These are phyloP conservation scores for Rambutsinella grinnellia DNA, from an alignment of 2,888 invertebrate genomes.

Conservation along the genomic window DNA sequence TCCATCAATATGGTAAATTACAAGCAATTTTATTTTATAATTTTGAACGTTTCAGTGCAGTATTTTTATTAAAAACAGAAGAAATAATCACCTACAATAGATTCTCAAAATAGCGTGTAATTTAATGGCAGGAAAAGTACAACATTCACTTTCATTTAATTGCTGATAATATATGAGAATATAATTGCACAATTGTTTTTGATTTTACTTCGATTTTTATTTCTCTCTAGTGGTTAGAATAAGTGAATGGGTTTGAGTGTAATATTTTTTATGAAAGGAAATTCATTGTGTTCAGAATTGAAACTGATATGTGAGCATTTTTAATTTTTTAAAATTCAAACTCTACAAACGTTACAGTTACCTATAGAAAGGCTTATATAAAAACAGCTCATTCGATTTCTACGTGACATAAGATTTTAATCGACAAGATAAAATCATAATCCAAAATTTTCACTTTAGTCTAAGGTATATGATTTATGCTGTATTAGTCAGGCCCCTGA, in stretches of 20 bases:
- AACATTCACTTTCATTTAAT: slow-evolving; percentile 23
- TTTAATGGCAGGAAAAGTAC: slow-evolving; percentile 13
- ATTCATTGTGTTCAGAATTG: not conserved
- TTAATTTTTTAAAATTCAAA: not conserved
- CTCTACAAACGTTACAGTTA: no score
- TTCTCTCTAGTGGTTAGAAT: not conserved
- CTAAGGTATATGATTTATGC: no score
- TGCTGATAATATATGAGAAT: slow-evolving; percentile 7
- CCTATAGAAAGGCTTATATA: no score
- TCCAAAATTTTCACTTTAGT: no score
- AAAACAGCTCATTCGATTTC: not conserved
- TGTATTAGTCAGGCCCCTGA: no score
- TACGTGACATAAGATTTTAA: not conserved
- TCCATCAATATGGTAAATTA: not conserved
- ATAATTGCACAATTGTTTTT: not conserved
- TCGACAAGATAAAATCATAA: not conserved
- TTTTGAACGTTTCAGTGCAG: no score
- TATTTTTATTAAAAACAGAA: no score
- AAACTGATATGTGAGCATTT: not conserved
- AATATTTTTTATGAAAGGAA: not conserved
- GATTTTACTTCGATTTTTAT: not conserved
- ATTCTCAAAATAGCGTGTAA: slow-evolving; percentile 4
- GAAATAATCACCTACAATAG: no score
- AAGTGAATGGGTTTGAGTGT: no score
- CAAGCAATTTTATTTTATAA: no score